These are phyloP conservation scores for Diachasma alloeum DNA, from an alignment of 1,140 invertebrate genomes.

Conservation along the genomic window DNA sequence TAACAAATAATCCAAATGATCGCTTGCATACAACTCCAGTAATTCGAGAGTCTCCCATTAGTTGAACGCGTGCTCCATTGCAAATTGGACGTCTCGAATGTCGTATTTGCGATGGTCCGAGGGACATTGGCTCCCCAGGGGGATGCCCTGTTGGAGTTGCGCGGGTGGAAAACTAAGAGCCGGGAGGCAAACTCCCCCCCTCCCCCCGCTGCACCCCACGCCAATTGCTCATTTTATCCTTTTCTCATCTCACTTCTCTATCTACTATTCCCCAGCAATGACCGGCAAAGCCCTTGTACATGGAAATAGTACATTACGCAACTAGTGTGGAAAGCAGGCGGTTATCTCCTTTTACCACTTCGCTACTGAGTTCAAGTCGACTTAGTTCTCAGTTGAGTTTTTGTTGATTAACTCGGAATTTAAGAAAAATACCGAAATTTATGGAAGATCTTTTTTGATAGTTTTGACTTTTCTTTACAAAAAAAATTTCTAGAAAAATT, in stretches of 20 bases:
- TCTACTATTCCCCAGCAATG: neutral
- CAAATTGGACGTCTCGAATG: conserved; percentile 35
- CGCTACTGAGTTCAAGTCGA: no score
- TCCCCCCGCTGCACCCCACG: neutral
- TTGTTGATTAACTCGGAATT: no score
- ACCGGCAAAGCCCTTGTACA: no score
- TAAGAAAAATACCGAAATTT: no score
- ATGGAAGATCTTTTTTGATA: no score
- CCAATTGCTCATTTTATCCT: neutral
- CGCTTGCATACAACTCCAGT: neutral
- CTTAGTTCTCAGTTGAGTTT: no score
- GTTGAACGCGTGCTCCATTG: conserved; percentile 20
- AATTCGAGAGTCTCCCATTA: neutral
- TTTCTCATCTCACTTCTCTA: neutral
- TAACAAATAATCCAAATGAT: neutral
- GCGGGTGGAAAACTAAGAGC: conserved; percentile 37
- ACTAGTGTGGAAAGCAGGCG: no score
- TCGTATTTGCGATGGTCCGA: conserved; percentile 25
- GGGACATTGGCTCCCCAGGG: conserved; percentile 19
- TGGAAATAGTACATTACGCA: no score
- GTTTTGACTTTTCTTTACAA: no score
- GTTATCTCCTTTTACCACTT: no score
- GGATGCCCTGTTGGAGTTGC: conserved; percentile 20
- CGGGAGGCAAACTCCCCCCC: conserved; percentile 30
- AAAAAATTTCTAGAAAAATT: no score